These are phyloP conservation scores for Vesta saturnalis DNA, from an alignment of 2,888 invertebrate species.

Conservation along the genomic window DNA sequence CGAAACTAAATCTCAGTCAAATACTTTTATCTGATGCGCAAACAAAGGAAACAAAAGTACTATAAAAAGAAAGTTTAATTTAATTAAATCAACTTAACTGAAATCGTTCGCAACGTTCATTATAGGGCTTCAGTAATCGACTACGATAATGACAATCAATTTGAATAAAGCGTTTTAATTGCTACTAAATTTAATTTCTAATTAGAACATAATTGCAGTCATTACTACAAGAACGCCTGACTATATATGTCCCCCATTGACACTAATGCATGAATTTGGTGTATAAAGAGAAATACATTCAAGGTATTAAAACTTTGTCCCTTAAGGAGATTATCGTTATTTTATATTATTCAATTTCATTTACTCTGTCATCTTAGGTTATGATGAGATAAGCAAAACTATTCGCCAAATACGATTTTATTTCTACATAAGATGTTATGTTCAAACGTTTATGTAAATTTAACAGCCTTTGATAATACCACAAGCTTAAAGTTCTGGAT, in stretches of 20 bases:
- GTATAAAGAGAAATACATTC: constrained; percentile 21
- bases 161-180: constrained; percentile 52
- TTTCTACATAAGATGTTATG: too few relatives aligned
- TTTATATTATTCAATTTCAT: constrained; percentile 1
- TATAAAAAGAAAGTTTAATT: constrained; percentile 36
- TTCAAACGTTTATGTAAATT: too few relatives aligned
- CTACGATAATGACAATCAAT: constrained; percentile 53
- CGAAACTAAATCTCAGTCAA: constrained; percentile 27
- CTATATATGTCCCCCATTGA: constrained; percentile 27
- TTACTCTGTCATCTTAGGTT: background rate
- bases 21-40: constrained; percentile 33
- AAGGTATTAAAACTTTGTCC: background rate
- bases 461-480: too few relatives aligned
- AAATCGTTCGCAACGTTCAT: constrained; percentile 48
- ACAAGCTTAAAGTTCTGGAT: too few relatives aligned
- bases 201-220: constrained; percentile 54
- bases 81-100: constrained; percentile 45
- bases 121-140: constrained; percentile 45
- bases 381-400: background rate
- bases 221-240: constrained; percentile 47
- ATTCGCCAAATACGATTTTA: background rate
- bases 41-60: constrained; percentile 36
- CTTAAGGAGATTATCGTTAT: constrained; percentile 1
- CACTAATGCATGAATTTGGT: constrained; percentile 31
- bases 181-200: constrained; percentile 54